Percentiles rank a stretch among this genome's conserved stretches.
phyloP scores from a whole-genome alignment of 1,140 invertebrate genomes.

The Penaeus chinensis region DNA sequence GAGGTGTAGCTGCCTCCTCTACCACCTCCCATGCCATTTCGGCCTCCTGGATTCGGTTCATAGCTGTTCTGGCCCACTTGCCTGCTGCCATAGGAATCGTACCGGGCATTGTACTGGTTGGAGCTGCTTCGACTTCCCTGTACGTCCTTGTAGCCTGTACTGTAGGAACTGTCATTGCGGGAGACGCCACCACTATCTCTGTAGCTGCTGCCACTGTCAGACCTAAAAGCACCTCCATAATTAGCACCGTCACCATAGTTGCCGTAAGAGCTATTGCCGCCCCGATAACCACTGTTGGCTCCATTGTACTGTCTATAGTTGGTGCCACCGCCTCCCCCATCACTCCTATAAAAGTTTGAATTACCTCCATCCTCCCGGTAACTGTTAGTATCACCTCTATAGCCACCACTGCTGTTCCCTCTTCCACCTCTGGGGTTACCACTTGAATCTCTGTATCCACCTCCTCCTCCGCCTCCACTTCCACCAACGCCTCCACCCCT shows the following conservation, averaged over 20 bases:
- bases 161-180: neutral
- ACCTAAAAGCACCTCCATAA: constrained; percentile 22
- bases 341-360: neutral
- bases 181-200: neutral
- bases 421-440: constrained; percentile 29
- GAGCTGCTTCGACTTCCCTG: neutral
- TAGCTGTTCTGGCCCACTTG: constrained; percentile 20
- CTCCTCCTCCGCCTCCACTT: constrained; percentile 8
- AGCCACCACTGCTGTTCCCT: constrained; percentile 16
- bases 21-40: neutral
- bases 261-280: too few species aligned
- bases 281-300: too few species aligned
- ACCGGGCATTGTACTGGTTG: constrained; percentile 19
- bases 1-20: neutral
- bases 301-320: too few species aligned
- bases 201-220: neutral
- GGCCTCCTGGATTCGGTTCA: neutral
- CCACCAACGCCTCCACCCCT: neutral
- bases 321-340: neutral
- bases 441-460: neutral
- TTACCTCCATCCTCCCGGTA: constrained; percentile 6
- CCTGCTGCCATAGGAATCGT: constrained; percentile 34
- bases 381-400: constrained; percentile 28
- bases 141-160: too few species aligned
- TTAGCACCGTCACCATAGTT: neutral